A percentile compares a stretch with the other conserved stretches of the same genome.
These are phyloP conservation scores for Thalassophryne amazonica DNA, from an alignment of 2,797 vertebrate species.

Conservation along the genomic window DNA sequence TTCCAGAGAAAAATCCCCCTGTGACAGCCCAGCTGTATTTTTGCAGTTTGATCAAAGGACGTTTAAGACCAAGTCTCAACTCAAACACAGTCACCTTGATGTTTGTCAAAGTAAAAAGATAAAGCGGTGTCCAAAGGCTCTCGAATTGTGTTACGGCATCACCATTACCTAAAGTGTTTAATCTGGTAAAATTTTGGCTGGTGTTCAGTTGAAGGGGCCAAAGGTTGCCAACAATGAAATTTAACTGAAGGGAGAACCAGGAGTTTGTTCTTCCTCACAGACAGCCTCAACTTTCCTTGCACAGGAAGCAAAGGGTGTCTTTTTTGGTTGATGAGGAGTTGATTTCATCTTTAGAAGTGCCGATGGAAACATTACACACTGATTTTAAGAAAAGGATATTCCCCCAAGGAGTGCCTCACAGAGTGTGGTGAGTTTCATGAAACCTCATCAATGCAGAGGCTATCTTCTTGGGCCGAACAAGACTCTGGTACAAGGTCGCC, in stretches of 20 bases:
- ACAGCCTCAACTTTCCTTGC: constrained; percentile 54
- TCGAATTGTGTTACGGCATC: constrained; percentile 26
- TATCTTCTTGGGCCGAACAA: constrained; percentile 23
- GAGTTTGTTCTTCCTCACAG: constrained; percentile 23
- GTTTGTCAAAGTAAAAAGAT: constrained; percentile 19
- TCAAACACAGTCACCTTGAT: constrained; percentile 20
- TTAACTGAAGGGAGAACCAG: constrained; percentile 14
- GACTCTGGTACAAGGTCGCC: constrained; percentile 29
- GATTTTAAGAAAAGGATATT: constrained; percentile 46
- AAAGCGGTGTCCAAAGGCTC: constrained; percentile 24
- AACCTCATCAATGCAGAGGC: constrained; percentile 42
- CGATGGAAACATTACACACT: constrained; percentile 50
- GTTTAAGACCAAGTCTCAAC: constrained; percentile 46
- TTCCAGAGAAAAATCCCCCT: background rate
- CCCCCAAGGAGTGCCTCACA: constrained; percentile 50
- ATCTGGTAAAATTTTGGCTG: constrained; percentile 19
- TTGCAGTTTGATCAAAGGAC: constrained; percentile 38
- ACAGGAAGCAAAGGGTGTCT: constrained; percentile 29
- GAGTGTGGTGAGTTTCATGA: constrained; percentile 47
- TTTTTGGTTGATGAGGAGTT: constrained; percentile 29
- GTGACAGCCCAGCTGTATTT: background rate
- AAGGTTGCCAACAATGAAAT: constrained; percentile 27
- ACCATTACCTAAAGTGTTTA: constrained; percentile 12
- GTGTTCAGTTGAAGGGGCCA: constrained; percentile 11
- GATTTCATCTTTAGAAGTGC: constrained; percentile 60